Base-by-base conservation (phyloP, 2,113 vertebrate genomes). In the Eulemur rufifrons region DNA sequence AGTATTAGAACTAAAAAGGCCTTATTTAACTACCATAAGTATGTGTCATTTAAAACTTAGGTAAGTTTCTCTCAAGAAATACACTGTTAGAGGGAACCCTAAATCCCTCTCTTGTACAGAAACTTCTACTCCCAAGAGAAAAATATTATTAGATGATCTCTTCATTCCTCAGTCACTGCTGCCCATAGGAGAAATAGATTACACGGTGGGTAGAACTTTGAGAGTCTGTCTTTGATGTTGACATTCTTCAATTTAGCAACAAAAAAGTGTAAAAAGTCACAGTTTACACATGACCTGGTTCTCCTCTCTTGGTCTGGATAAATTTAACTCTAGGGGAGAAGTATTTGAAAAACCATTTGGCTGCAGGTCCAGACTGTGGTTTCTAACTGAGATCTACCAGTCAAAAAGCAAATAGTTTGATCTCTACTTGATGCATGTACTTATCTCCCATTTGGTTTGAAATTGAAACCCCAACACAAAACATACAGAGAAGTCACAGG, bases 381-480 rank as follows among this genome's bases (percentile, higher is more conserved):
- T 94, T 86, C 17, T 68, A 61, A 83, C 4, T 83, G 37, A 59
- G 73, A 82, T 25, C 42, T 50, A 63, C 27, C 52, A 50, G 21
- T 25, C 47, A 47, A 21, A 92, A 52, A 78, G 17, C 15, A 71
- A 50, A 83, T 0, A 56, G 14, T 34, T 83, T 54, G 10, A 85
- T 74, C 25, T 71, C 37, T n/a, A 91, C 12, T 32, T 71, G 15
- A 80, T 27, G 15, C 10, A 50, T 82, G 1, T n/a, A 5, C 69
- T 89, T 56, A 94, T 89, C 93, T 69, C 61, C 32, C 54, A 83
- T 63, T 87, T 91, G 13, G 8, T 78, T 82, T 89, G 64, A 97
- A 96, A 92, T 45, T 45, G 50, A 96, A 61, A 29, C 20, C 25
- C 9, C 82, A 81, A 63, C 2, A 56, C 18, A 50, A 74, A 64